Evolutionary conservation across 2,797 vertebrate genomes (phyloP), one percentile per base, ranked within the genome.

Genomic region (Liasis olivaceus): DNA sequence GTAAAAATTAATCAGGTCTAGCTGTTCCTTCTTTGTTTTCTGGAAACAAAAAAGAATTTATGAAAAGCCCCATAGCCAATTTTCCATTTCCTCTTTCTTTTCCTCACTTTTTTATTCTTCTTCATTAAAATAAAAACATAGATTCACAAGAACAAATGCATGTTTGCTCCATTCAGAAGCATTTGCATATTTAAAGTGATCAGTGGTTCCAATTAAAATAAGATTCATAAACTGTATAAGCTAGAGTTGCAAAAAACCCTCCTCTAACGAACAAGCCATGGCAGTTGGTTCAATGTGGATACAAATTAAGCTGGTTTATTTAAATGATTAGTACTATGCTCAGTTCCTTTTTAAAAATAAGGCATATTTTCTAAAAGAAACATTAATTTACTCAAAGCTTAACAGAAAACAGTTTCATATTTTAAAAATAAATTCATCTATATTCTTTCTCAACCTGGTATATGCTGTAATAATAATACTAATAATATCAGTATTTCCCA

Each of bases 1-100:
- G 91, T 56, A 94, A 60, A 94, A 20, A 90, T 92, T 94, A 89
- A 90, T 93, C 54, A 94, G 42, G 26, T 22, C 86, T 77, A 54
- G 6, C 36, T 85, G 28, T 56, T 85, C 5, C 47, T 54, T 24
- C 3, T 91, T 60, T 88, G 36, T n/a, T 31, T 22, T 69, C 5
- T 77, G 26, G 15, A 60, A 91, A 69, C n/a, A 60, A 14, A 90
- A 85, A 85, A 60, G 5, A 91, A 31, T 42, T 47, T 59, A 86
- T 87, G 31, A 90, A n/a, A 60, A 90, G 72, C 22, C 28, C 58
- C 4, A 62, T 26, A 60, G 69, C 15, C 28, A 87, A 15, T 62
- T 66, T 31, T 7, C 36, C 51, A 56, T n/a, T 28, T 11, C 3
- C 22, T 2, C 2, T 14, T 89, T 89, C 4, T 12, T 56, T 59